Evolutionary conservation across 2,888 invertebrate species (phyloP), one percentile per base, ranked within the genome.

Genomic region (Lathronympha strigana): DNA sequence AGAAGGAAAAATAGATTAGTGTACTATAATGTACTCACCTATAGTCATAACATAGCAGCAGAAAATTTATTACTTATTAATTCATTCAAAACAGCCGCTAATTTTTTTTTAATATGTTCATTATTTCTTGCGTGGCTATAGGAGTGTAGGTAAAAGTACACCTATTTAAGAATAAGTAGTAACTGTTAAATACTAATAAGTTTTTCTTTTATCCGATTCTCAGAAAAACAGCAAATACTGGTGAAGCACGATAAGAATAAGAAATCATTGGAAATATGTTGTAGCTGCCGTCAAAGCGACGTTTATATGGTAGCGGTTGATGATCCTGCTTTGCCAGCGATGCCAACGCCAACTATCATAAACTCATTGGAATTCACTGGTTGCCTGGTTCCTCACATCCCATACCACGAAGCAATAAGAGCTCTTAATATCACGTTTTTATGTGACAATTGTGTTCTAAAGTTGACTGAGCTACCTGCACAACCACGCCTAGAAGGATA

Each of bases 401-500:
- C 57, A 1, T 57, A 57, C 28, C 2, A 28, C 15, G 19, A 31
- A 4, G 43, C 43, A 6, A 28, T 57, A 31, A n/a, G 1, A 19
- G 31, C 19, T 9, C 57, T 57, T 45, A 43, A 57, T n/a, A 57
- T 57, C 4, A n/a, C 1, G 6, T 57, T 57, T n/a, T 28, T 19
- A 45, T 13, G 28, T n/a, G 4, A 13, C 13, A 19, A 19, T 31
- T 8, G 25, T 17, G 17, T 31, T 4, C 31, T 57, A 6, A n/a
- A 0, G 5, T 43, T 57, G 25, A 9, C 8, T 8, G 43, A 31
- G 4, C 21, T 57, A 28, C 57, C 57, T 19, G 1, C 43, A 19
- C 31, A 43, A 13, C 57, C 57, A 25, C 57, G 25, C 13, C 19
- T 57, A 19, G 43, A 57, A 57, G 43, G 25, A 4, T 28, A 57